Evolutionary conservation across 2,113 vertebrate species (phyloP), one percentile per base, ranked within the genome.

Genomic region (Nasalis larvatus): DNA sequence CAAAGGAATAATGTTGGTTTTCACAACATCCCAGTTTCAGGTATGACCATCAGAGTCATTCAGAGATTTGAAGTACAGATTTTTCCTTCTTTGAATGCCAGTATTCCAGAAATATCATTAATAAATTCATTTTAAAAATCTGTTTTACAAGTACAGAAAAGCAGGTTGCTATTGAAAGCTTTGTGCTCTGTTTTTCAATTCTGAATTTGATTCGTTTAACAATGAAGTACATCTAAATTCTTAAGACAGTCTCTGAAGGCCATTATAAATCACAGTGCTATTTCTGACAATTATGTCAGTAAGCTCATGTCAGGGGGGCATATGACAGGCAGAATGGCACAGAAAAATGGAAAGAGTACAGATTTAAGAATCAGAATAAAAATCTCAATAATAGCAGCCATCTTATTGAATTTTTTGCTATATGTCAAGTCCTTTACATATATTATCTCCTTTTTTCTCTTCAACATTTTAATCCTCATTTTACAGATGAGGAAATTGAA

Each of bases 1-100:
- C 32, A 60, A 93, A 87, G 16, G 8, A 95, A 84, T 45, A 87
- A 87, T 49, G 60, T 20, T 92, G 23, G 27, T 96, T 97, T 95
- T 90, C n/a, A 86, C 21, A 86, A 52, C 14, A 90, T 80, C 21
- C 23, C 40, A 66, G 74, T 63, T 89, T 97, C 25, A 17, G 68
- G 60, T 82, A 14, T 73, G 17, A 86, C 54, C 40, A 87, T 90
- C 11, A 78, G 83, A 96, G 11, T 78, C 80, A 91, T n/a, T 83
- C 69, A 90, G 74, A 69, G 56, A 91, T 35, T 18, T n/a, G 11
- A 92, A 90, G 83, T 13, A 54, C 3, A 77, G 42, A 3, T 2
- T 85, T 89, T 81, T 78, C 66, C 82, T 82, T 58, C 45, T 86
- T 80, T 92, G 58, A 95, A 91, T 10, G 89, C 23, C 32, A 80